Evolutionary conservation across 1,140 invertebrate species (phyloP), one percentile per base, ranked within the genome.

Genomic region (Aphelenchoides fujianensis): DNA sequence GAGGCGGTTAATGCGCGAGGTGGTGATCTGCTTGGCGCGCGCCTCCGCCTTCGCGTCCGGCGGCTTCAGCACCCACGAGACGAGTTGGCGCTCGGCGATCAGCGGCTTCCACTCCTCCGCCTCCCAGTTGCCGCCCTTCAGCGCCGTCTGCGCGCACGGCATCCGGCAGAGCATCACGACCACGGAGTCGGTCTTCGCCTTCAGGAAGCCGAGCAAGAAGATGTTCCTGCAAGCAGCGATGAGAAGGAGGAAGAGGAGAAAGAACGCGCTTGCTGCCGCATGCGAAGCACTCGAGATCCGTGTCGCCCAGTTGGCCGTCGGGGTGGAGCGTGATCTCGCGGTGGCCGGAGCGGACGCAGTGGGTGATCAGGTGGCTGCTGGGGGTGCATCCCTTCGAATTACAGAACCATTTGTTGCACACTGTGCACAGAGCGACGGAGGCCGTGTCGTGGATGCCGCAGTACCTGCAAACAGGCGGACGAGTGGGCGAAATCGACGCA

Each of bases 371-470:
- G 81, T 99, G 97, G 61, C 95, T 97, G 2, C 95, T 96, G 16
- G 94, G 95, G 2, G 95, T 98, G 84, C 94, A 96, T 2, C 96
- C 96, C 75, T 95, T 89, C 3, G 95, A 95, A 89, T 99, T 99
- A 85, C 97, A 99, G 84, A 99, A 98, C 97, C 97, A 99, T 85
- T 97, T 97, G 79, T 95, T 95, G 84, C 96, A 98, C 48, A 93
- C 89, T 85, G 97, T 97, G 85, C 97, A 99, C 90, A 94, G 93
- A 27, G 98, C 94, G 36, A 99, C 95, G 77, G 92, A 95, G 70
- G 91, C 90, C 1, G 95, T 94, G 85, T 99, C 97, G 87, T 97
- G 94, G 75, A 99, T 95, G 57, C 95, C 95, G 87, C 97, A 99
- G 84, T 99, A 89, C 27, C 88, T 76, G 73, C 12, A 27, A 73